Evolutionary conservation across 2,797 vertebrate genomes (phyloP).

Genomic region (Myotis findleyi): DNA sequence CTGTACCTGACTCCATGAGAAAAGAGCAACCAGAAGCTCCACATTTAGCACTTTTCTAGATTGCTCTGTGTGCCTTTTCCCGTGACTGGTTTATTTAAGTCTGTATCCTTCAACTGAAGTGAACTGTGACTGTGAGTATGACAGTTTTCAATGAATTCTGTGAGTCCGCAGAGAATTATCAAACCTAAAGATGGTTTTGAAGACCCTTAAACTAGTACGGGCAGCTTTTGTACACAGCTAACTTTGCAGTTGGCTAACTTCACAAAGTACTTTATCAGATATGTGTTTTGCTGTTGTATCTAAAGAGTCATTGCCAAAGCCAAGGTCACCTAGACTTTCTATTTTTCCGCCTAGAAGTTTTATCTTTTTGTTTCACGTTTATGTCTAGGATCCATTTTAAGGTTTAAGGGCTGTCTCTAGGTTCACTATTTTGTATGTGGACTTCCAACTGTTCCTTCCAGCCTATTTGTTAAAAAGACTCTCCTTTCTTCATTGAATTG

Average conservation of each 20-base stretch:
- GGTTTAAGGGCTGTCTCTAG: background rate
- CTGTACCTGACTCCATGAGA: background rate
- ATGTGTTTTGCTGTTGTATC: background rate
- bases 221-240: background rate
- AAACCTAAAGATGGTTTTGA: background rate
- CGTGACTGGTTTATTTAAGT: background rate
- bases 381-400: background rate
- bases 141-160: background rate
- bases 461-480: background rate
- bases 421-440: background rate
- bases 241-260: background rate
- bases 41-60: background rate
- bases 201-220: background rate
- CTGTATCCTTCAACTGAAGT: background rate
- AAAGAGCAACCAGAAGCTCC: background rate
- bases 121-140: background rate
- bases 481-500: background rate
- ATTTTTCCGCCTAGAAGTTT: background rate
- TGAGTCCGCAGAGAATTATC: background rate
- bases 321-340: background rate
- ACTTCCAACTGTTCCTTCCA: background rate
- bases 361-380: constrained; percentile 10
- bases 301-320: background rate
- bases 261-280: background rate
- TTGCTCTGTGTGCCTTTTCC: background rate